phyloP scores from a whole-genome alignment of 2,888 invertebrate species.

The Hesperia comma region DNA sequence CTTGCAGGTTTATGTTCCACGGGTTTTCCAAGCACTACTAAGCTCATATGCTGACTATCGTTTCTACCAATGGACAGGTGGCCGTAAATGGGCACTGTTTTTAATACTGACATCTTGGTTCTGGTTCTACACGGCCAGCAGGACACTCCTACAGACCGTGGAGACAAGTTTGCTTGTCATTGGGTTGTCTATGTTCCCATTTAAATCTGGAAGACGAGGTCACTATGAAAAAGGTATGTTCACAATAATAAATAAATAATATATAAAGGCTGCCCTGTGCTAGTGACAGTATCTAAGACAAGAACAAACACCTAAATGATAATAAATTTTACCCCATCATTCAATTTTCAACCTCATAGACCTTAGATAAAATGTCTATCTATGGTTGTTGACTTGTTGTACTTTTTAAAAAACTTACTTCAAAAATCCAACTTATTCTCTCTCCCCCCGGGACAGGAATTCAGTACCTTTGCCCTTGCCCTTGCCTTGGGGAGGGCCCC shows the following conservation, averaged over 20 bases:
- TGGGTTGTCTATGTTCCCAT: constrained; percentile 91
- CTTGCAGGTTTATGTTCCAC: constrained; percentile 88
- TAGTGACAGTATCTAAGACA: no score
- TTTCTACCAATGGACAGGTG: constrained; percentile 87
- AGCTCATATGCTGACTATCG: constrained; percentile 90
- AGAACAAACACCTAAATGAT: no score
- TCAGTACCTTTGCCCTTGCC: no score
- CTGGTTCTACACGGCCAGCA: constrained; percentile 94
- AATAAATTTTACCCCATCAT: no score
- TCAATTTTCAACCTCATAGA: no score
- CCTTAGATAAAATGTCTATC: no score
- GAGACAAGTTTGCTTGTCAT: constrained; percentile 93
- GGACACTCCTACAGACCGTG: constrained; percentile 94
- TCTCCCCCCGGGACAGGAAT: no score
- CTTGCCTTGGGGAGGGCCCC: no score
- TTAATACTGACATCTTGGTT: constrained; percentile 93
- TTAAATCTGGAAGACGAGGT: constrained; percentile 77
- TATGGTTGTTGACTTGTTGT: no score
- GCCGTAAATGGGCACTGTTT: constrained; percentile 90
- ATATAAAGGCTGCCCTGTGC: no score
- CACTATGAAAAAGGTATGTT: constrained; percentile 68
- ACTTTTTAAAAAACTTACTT: no score
- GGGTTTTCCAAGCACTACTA: constrained; percentile 91
- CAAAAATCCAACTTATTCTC: no score
- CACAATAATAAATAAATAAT: background rate